A percentile compares a stretch with the other conserved stretches of the same genome.
phyloP scores from a whole-genome alignment of 2,888 invertebrate genomes.

The Limulus polyphemus region DNA sequence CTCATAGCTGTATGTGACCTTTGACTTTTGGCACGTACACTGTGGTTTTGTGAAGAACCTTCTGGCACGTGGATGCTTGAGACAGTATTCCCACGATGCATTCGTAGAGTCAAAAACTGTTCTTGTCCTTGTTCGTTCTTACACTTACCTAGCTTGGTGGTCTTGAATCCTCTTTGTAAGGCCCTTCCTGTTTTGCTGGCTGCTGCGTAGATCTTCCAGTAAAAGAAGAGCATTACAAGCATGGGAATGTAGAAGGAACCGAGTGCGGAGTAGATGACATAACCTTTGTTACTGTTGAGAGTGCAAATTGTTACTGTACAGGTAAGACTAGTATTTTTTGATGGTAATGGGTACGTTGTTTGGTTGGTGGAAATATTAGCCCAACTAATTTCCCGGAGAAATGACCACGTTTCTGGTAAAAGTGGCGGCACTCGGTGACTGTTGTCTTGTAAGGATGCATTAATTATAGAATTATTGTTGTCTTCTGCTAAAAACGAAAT shows the following conservation, averaged over 20 bases:
- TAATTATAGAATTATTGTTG: background rate
- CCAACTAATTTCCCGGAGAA: too few relatives aligned
- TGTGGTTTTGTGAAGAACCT: slow-evolving; percentile 2
- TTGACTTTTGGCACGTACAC: background rate
- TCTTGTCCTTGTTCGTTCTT: background rate
- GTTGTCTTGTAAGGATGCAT: background rate
- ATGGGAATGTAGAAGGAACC: slow-evolving; percentile 98
- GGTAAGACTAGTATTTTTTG: too few relatives aligned
- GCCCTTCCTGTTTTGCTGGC: slow-evolving; percentile 44
- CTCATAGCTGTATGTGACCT: background rate
- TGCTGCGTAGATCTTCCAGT: slow-evolving; percentile 89
- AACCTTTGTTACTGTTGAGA: slow-evolving; percentile 83
- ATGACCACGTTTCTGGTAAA: too few relatives aligned
- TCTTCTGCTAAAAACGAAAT: too few relatives aligned
- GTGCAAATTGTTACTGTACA: slow-evolving; percentile 46
- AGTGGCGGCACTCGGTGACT: background rate
- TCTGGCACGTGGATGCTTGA: slow-evolving; percentile 10
- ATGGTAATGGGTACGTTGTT: too few relatives aligned
- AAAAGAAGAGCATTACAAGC: slow-evolving; percentile 96
- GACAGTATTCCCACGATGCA: slow-evolving; percentile 56
- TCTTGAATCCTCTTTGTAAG: slow-evolving; percentile 29
- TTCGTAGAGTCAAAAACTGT: slow-evolving; percentile 58
- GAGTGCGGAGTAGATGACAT: slow-evolving; percentile 90
- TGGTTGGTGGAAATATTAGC: too few relatives aligned
- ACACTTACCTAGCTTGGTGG: slow-evolving; percentile 24